Conservation (phyloP, 2,888 invertebrate genomes). For the Pyrgus malvae region DNA sequence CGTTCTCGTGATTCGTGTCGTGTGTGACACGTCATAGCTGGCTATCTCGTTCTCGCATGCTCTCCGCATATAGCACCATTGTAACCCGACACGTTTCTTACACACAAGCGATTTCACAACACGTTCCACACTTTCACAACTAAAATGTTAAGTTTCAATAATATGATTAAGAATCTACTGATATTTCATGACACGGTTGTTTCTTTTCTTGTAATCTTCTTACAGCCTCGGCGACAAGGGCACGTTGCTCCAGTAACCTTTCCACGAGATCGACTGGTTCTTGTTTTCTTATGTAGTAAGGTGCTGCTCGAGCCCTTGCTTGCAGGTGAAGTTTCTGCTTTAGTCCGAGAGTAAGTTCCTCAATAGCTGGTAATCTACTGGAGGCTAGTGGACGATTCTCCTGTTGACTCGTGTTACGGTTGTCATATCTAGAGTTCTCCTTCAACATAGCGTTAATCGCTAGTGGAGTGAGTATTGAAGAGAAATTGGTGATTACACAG, state of each 20-base stretch:
- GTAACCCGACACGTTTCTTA: slow-evolving; percentile 81
- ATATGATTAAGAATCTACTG: slow-evolving; percentile 77
- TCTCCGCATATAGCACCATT: slow-evolving; percentile 82
- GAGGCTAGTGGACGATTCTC: slow-evolving; percentile 61
- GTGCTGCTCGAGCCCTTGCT: slow-evolving; percentile 75
- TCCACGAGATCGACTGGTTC: slow-evolving; percentile 79
- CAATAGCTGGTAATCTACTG: slow-evolving; percentile 71
- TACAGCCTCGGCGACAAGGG: slow-evolving; percentile 79
- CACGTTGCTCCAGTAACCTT: slow-evolving; percentile 71
- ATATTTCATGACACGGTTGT: slow-evolving; percentile 75
- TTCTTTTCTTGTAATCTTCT: slow-evolving; percentile 77
- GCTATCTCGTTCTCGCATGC: slow-evolving; percentile 73
- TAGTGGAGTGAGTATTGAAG: slow-evolving; percentile 47
- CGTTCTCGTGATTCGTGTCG: slow-evolving; percentile 78
- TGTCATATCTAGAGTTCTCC: slow-evolving; percentile 70
- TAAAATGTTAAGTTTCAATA: slow-evolving; percentile 73
- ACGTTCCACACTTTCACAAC: slow-evolving; percentile 80
- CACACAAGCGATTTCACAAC: slow-evolving; percentile 82
- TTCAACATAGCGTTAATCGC: slow-evolving; percentile 63
- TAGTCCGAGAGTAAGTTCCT: slow-evolving; percentile 74
- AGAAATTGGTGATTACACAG: slow-evolving; percentile 53
- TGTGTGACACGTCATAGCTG: slow-evolving; percentile 75
- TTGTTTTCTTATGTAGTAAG: slow-evolving; percentile 79
- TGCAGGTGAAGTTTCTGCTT: slow-evolving; percentile 80
- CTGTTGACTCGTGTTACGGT: slow-evolving; percentile 49